Conservation (phyloP, 2,797 vertebrate genomes). For the Etheostoma perlongum region DNA sequence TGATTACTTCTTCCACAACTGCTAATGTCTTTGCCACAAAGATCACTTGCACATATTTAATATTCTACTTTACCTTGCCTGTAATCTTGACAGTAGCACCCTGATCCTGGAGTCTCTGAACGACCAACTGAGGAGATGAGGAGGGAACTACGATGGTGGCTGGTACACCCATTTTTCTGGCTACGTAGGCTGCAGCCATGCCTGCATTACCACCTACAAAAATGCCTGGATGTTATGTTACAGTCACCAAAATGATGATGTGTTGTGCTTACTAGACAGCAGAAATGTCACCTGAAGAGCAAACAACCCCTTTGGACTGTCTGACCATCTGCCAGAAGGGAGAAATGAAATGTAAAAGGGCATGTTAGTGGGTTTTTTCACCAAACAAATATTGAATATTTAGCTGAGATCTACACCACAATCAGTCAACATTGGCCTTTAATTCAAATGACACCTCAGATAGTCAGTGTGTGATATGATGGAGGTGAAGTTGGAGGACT, state of each 20-base stretch:
- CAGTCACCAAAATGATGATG: not conserved
- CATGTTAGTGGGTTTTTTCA: not conserved
- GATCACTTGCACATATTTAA: too few species aligned
- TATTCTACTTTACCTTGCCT: slow-evolving; percentile 76
- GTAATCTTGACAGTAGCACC: slow-evolving; percentile 79
- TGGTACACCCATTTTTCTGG: slow-evolving; percentile 81
- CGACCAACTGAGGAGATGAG: slow-evolving; percentile 76
- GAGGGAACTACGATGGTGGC: slow-evolving; percentile 84
- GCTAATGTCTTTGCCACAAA: not conserved
- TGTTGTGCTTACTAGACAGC: not conserved
- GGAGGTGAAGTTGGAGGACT: rapidly evolving
- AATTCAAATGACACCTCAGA: not conserved
- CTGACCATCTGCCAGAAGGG: slow-evolving; percentile 70
- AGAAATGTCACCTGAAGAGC: slow-evolving; percentile 82
- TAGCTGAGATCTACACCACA: not conserved
- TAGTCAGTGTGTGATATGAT: not conserved
- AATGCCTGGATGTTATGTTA: not conserved
- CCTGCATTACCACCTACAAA: slow-evolving; percentile 86
- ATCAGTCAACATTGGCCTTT: not conserved
- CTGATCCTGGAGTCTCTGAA: slow-evolving; percentile 79
- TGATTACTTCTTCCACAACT: too few species aligned
- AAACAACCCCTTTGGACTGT: slow-evolving; percentile 81
- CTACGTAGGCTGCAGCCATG: slow-evolving; percentile 84
- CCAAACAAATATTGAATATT: not conserved
- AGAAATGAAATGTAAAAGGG: not conserved